Evolutionary conservation across 2,888 invertebrate genomes (phyloP), one percentile per base, ranked within the genome.

Genomic region (Halocaridina rubra): DNA sequence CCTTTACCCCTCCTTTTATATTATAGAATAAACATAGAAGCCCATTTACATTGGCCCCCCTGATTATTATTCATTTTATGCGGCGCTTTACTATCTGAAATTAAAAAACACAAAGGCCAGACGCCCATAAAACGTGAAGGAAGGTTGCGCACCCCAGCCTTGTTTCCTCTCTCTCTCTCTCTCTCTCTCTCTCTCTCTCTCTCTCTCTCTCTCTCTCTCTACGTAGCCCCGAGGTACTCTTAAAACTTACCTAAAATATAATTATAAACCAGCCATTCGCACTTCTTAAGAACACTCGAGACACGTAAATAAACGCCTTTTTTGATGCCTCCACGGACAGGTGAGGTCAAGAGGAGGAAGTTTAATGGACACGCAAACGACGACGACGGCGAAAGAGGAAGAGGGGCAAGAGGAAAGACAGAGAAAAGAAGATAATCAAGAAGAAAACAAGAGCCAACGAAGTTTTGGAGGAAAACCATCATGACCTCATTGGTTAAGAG

Each of bases 61-160:
- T 78, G 78, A 78, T 78, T 78, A 78, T 78, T 78, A 78, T 78
- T 78, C 78, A 78, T 78, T 78, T 78, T 78, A 78, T 78, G 78
- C 67, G 78, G 30, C 67, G 39, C 78, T 64, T 78, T 78, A 78
- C 78, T 78, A 67, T 78, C 78, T 33, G 67, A 78, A 78, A 78
- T 78, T 78, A 78, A 78, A 76, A 78, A 78, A 78, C 78, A 78
- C 67, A 78, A 78, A 78, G 67, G 67, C 78, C 78, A 78, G 78
- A 78, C 78, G 64, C 67, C 76, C 59, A 76, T 76, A 76, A 76
- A 76, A 76, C 76, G 29, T 19, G 19, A 76, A 24, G 59, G 59
- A 76, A 76, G 59, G 76, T 29, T 27, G 53, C 29, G 59, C 10
- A 19, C 59, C 59, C 46, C 7, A 53, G 46, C 53, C 53, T 33